phyloP scores from a whole-genome alignment of 2,113 vertebrate genomes.

The Oncorhynchus keta region DNA sequence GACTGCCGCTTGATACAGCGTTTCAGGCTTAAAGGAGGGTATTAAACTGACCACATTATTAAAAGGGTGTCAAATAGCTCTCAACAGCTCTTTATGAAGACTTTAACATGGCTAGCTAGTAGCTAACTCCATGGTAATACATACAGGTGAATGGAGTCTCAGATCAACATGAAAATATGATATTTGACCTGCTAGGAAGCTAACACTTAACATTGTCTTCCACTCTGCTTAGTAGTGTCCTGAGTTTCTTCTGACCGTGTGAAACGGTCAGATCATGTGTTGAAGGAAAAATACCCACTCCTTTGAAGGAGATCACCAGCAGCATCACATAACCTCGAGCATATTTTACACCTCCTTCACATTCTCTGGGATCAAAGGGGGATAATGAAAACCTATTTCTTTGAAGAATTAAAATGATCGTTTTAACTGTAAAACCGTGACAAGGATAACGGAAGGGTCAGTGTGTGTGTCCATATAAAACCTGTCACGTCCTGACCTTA shows the following conservation, averaged over 20 bases:
- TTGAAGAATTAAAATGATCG: background rate
- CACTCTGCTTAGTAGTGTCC: too few species aligned
- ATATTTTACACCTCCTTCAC: background rate
- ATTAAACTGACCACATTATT: conserved; percentile 60
- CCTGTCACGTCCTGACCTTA: too few species aligned
- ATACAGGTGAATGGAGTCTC: too few species aligned
- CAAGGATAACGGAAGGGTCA: conserved; percentile 20
- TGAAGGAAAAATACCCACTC: background rate
- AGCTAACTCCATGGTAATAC: too few species aligned
- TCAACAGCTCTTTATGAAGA: conserved; percentile 20
- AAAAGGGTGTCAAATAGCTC: conserved; percentile 34
- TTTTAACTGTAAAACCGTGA: background rate
- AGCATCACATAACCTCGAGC: background rate
- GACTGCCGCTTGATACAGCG: conserved; percentile 50
- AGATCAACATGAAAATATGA: too few species aligned
- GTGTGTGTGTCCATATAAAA: background rate
- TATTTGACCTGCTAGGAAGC: background rate
- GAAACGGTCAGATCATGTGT: too few species aligned
- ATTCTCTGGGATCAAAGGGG: conserved; percentile 11
- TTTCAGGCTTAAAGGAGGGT: conserved; percentile 40
- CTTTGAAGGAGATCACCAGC: background rate
- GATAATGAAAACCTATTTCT: conserved; percentile 3
- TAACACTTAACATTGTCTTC: background rate
- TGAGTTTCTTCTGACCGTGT: too few species aligned
- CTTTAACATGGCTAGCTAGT: conserved; percentile 4